Evolutionary conservation across 2,797 vertebrate genomes (phyloP), one percentile per base, ranked within the genome.

Genomic region (Crypturellus tataupa): DNA sequence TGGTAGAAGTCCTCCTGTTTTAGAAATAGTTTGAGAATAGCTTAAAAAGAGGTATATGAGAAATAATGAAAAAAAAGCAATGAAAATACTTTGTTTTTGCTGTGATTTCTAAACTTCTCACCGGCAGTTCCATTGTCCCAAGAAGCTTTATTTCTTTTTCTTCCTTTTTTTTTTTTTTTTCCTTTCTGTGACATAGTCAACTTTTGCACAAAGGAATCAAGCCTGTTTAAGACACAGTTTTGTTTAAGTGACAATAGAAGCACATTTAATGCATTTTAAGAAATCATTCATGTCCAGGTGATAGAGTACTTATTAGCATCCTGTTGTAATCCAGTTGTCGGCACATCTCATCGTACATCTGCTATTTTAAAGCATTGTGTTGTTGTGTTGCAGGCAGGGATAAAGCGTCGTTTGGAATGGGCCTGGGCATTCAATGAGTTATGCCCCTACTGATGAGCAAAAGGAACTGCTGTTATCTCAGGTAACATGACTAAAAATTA

Each of bases 401-500:
- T 83, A 83, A 83, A 87, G 16, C 20, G 63, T 11, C 12, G n/a
- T 35, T 76, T 90, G 21, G 27, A 79, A 37, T 44, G 37, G 46
- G 20, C 17, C 55, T 68, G 27, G 39, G 7, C 18, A 47, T 89
- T 51, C 77, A 70, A 58, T 42, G 23, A 80, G 21, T 56, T 63
- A 37, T 47, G n/a, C 59, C 27, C 9, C 13, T 71, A 44, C 1
- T 0, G 2, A 9, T 83, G 21, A 72, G 12, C 60, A 35, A 55
- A 87, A 87, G 12, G 5, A 7, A 6, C 15, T 92, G 68, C 55
- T 86, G 5, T 53, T 72, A 13, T 20, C 16, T 79, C 39, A 58
- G 19, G 17, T 67, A 25, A 44, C 3, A 46, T 0, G 4, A 20
- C 39, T 86, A 67, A 93, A 93, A 86, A 1, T 15, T 42, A 67